Conservation (phyloP, 2,888 invertebrate genomes). For the Mythimna vitellina region DNA sequence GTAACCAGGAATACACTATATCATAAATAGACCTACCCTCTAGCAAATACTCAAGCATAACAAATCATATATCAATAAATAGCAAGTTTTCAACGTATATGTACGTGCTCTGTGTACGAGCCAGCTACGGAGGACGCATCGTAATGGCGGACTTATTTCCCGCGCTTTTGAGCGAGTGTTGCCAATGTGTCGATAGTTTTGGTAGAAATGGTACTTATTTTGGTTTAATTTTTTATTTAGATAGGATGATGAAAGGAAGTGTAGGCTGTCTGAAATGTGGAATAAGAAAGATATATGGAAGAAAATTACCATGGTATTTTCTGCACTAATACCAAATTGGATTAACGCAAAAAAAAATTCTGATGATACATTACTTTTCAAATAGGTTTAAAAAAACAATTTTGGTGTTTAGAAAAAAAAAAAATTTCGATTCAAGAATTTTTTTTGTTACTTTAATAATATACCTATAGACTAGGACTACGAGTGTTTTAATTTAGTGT, state of each 20-base stretch:
- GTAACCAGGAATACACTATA: not conserved
- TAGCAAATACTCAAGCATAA: conserved; percentile 49
- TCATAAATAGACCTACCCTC: not conserved
- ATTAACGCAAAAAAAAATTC: too few relatives aligned
- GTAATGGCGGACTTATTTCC: conserved; percentile 83
- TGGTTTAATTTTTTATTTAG: conserved; percentile 10
- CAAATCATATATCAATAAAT: conserved; percentile 73
- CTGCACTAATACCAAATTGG: too few relatives aligned
- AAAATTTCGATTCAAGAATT: too few relatives aligned
- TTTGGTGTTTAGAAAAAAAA: too few relatives aligned
- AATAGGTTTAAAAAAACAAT: too few relatives aligned
- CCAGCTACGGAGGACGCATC: conserved; percentile 77
- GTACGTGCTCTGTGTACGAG: conserved; percentile 56
- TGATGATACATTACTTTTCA: too few relatives aligned
- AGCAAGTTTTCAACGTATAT: conserved; percentile 71
- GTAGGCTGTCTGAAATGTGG: not conserved
- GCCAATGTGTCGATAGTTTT: conserved; percentile 60
- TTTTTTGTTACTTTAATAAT: too few relatives aligned
- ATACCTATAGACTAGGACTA: too few relatives aligned
- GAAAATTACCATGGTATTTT: too few relatives aligned
- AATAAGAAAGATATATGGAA: too few relatives aligned
- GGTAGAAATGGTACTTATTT: conserved; percentile 4
- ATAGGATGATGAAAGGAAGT: not conserved
- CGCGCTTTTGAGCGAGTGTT: conserved; percentile 63
- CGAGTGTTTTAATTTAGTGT: too few relatives aligned